Evolutionary conservation across 2,113 vertebrate genomes (phyloP).

Genomic region (Eudyptes chrysolophus): DNA sequence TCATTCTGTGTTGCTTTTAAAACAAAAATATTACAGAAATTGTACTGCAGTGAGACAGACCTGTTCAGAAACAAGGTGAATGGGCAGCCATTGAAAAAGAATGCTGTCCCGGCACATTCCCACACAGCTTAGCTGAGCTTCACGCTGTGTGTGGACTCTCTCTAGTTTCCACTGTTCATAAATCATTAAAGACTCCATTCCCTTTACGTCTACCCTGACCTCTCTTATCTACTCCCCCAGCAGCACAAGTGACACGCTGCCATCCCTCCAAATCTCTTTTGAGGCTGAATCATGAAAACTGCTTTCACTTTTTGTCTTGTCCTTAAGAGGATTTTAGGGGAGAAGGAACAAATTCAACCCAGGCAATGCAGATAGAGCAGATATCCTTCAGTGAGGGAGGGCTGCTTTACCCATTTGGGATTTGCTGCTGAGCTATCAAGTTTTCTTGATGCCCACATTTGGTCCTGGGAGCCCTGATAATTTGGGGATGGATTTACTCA

Average conservation of each 20-base stretch:
- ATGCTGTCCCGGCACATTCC: constrained; percentile 37
- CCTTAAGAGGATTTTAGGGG: background rate
- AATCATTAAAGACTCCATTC: background rate
- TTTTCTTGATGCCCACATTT: background rate
- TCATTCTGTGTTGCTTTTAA: background rate
- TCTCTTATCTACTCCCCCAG: background rate
- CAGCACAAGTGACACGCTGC: background rate
- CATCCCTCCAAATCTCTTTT: background rate
- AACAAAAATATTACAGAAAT: background rate
- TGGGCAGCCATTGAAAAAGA: constrained; percentile 3
- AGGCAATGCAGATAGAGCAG: background rate
- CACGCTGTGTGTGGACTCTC: background rate
- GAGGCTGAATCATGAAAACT: background rate
- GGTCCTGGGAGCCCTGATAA: background rate
- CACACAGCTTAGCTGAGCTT: background rate
- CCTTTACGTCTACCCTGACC: background rate
- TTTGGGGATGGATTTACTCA: background rate
- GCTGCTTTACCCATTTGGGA: background rate
- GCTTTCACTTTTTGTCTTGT: background rate
- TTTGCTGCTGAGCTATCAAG: background rate
- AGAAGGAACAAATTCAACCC: background rate
- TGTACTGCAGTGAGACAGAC: background rate
- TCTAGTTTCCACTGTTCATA: background rate
- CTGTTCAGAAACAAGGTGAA: constrained; percentile 5
- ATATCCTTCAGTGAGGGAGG: background rate